Conservation (phyloP, 2,797 vertebrate genomes). For the Brotula barbata region DNA sequence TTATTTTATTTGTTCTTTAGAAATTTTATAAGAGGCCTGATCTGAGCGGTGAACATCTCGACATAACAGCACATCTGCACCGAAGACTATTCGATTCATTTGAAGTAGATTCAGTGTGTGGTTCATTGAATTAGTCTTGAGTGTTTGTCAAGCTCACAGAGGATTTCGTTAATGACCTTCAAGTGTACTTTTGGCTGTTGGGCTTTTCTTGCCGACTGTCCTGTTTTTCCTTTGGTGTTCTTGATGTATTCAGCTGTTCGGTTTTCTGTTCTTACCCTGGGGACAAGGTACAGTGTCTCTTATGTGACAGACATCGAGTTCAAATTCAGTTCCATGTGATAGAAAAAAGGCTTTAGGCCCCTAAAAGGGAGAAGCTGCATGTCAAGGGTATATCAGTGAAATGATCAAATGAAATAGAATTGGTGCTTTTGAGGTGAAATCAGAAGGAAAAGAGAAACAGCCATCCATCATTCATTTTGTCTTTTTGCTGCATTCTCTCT, state of each 20-base stretch:
- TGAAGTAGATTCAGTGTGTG: too few species aligned
- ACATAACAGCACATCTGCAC: too few species aligned
- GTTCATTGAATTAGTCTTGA: constrained; percentile 22
- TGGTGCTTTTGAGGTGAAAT: background rate
- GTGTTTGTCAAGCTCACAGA: constrained; percentile 10
- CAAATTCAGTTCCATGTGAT: constrained; percentile 12
- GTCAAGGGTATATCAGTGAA: constrained; percentile 21
- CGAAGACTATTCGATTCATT: too few species aligned
- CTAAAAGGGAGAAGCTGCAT: background rate
- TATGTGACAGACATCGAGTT: constrained; percentile 2
- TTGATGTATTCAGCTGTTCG: constrained; percentile 1
- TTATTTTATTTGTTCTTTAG: too few species aligned
- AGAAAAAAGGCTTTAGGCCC: constrained; percentile 6
- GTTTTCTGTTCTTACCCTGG: background rate
- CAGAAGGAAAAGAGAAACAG: background rate
- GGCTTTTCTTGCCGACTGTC: constrained; percentile 21
- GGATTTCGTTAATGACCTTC: constrained; percentile 29
- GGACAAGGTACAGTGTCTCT: constrained; percentile 13
- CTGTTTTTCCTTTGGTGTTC: constrained; percentile 5
- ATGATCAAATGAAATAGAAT: constrained; percentile 24
- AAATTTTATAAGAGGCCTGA: too few species aligned
- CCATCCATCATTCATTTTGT: background rate
- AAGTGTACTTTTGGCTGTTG: constrained; percentile 9
- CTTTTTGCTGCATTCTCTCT: background rate
- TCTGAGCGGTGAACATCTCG: too few species aligned